Evolutionary conservation across 2,888 invertebrate genomes (phyloP), one percentile per base, ranked within the genome.

Genomic region (Linnaemya tessellans): DNA sequence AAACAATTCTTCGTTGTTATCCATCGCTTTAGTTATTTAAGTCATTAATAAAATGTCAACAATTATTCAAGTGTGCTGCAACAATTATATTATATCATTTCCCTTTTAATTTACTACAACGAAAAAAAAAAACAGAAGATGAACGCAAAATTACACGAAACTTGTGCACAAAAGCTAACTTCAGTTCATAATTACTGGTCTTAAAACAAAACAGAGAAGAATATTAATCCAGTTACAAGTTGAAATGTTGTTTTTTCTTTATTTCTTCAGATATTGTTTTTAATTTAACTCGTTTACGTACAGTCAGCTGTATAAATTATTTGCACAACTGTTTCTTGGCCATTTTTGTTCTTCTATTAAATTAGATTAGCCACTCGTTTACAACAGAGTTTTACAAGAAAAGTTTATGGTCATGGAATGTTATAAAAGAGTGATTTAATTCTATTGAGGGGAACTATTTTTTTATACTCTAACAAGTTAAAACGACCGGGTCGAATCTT

Each of bases 221-320:
- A 56, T 10, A 38, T 13, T 56, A 46, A 62, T 49, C 38, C 49
- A 60, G 25, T 49, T 25, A 46, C 1, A 68, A 65, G 56, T 65
- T 79, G 20, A 18, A 30, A 58, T 43, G 10, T 54, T n/a, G n/a
- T n/a, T n/a, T n/a, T n/a, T n/a, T n/a, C n/a, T n/a, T n/a, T n/a
- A n/a, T n/a, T 58, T 7, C 9, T 51, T n/a, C 5, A 38, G 25
- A 64, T 38, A 25, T 43, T 74, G 20, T 43, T 62, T 25, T 60
- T 11, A 25, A 58, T 25, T 68, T n/a, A 78, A 70, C 60, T 68
- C 20, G 38, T 30, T 38, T 46, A 58, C 51, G n/a, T n/a, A n/a
- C n/a, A n/a, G n/a, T n/a, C n/a, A 30, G 67, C 22, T 54, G 25
- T 22, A 80, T 75, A 84, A 77, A 71, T 75, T 71, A 75, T 58